phyloP scores from a whole-genome alignment of 2,888 invertebrate genomes.

The Autographa pulchrina region DNA sequence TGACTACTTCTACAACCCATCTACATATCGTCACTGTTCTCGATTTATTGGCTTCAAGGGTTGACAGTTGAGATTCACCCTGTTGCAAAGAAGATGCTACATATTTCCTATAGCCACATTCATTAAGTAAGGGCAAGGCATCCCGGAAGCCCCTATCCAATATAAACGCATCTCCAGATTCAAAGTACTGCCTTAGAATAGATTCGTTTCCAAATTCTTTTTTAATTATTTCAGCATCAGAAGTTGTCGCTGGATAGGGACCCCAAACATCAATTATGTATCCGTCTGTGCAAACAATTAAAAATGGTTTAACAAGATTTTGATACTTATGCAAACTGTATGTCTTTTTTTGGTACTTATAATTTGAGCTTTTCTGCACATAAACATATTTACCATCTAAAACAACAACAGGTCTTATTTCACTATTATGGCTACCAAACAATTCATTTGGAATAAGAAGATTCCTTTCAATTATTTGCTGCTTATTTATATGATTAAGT shows the following conservation, averaged over 20 bases:
- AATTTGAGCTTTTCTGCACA: constrained; percentile 19
- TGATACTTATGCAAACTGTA: constrained; percentile 14
- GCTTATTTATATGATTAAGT: constrained; percentile 17
- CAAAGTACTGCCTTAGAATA: not conserved
- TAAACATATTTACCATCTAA: constrained; percentile 23
- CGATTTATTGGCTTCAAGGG: constrained; percentile 9
- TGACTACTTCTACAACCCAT: not conserved
- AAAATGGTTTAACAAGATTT: constrained; percentile 18
- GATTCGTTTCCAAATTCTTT: constrained; percentile 2
- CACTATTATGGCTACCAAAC: not conserved
- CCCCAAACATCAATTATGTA: constrained; percentile 7
- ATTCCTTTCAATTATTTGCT: constrained; percentile 19
- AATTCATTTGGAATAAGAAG: constrained; percentile 21
- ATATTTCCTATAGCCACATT: constrained; percentile 8
- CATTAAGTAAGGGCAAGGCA: not conserved
- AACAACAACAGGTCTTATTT: constrained; percentile 7
- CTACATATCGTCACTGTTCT: not conserved
- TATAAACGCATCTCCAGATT: constrained; percentile 10
- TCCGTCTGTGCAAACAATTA: constrained; percentile 7
- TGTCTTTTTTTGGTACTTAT: constrained; percentile 9
- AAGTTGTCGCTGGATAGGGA: constrained; percentile 9
- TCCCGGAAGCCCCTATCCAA: constrained; percentile 10
- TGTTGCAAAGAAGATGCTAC: not conserved
- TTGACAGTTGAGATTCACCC: constrained; percentile 12
- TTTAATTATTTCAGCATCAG: constrained; percentile 11